These are phyloP conservation scores for Anableps anableps DNA, from an alignment of 2,797 vertebrate genomes.

Conservation along the genomic window DNA sequence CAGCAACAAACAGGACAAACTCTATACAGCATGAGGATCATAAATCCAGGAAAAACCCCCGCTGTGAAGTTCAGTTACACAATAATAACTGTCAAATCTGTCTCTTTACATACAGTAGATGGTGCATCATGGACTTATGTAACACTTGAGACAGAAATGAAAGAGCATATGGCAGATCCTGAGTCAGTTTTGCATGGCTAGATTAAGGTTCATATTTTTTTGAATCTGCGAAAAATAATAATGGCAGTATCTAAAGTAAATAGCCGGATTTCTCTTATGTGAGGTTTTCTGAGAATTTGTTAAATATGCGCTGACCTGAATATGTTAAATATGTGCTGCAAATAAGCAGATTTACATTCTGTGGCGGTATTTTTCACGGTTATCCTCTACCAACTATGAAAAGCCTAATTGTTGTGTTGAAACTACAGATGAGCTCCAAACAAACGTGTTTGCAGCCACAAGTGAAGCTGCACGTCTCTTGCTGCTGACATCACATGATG, in stretches of 20 bases:
- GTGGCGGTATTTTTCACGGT: not conserved
- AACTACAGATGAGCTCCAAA: constrained; percentile 15
- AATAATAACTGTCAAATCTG: not conserved
- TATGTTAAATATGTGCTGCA: too few species aligned
- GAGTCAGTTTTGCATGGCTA: constrained; percentile 24
- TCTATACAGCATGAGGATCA: constrained; percentile 10
- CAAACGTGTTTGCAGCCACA: constrained; percentile 66
- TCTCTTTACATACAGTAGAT: constrained; percentile 5
- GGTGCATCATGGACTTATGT: constrained; percentile 36
- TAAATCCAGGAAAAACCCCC: not conserved
- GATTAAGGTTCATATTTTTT: not conserved
- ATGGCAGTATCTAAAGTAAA: not conserved
- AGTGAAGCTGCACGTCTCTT: constrained; percentile 57
- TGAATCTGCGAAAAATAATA: not conserved
- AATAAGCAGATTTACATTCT: not conserved
- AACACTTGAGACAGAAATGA: constrained; percentile 13
- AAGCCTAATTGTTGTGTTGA: not conserved
- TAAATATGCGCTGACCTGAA: constrained; percentile 15
- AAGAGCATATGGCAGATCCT: constrained; percentile 24
- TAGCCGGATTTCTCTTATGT: not conserved
- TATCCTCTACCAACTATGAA: not conserved
- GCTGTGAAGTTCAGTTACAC: not conserved
- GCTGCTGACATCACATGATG: constrained; percentile 35
- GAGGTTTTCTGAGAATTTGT: not conserved
- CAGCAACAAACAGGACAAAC: constrained; percentile 14